Evolutionary conservation across 2,797 vertebrate species (phyloP).

Genomic region (Siniperca scherzeri): DNA sequence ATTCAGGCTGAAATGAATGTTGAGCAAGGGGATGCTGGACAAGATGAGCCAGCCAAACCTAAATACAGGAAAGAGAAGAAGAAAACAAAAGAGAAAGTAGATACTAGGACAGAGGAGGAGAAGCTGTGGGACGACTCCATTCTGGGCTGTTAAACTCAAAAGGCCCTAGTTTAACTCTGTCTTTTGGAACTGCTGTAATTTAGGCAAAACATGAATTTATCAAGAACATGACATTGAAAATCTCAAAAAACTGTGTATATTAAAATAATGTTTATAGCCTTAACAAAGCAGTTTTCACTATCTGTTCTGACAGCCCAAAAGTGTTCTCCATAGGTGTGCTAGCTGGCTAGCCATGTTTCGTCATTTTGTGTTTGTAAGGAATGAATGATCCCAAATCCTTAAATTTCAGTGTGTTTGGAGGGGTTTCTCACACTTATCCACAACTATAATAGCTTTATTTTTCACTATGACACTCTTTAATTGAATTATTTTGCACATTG

Average conservation of each 20-base stretch:
- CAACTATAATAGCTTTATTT: slow-evolving; percentile 36
- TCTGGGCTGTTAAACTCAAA: slow-evolving; percentile 82
- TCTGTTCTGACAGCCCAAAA: slow-evolving; percentile 13
- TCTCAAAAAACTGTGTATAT: background rate
- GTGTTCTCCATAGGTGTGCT: slow-evolving; percentile 36
- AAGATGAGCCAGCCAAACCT: slow-evolving; percentile 68
- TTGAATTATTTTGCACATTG: slow-evolving; percentile 25
- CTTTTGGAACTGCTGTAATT: slow-evolving; percentile 13
- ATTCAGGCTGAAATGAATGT: slow-evolving; percentile 61
- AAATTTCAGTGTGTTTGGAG: slow-evolving; percentile 10
- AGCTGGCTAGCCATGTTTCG: slow-evolving; percentile 62
- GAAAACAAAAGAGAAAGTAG: slow-evolving; percentile 76
- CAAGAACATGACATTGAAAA: slow-evolving; percentile 11
- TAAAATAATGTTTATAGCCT: slow-evolving; percentile 7
- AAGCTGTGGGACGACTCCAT: slow-evolving; percentile 93
- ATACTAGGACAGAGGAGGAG: slow-evolving; percentile 90
- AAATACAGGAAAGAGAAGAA: slow-evolving; percentile 87
- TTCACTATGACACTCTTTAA: slow-evolving; percentile 26
- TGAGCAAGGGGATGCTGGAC: slow-evolving; percentile 50
- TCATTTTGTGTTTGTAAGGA: slow-evolving; percentile 18
- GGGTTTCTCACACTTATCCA: background rate
- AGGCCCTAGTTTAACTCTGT: background rate
- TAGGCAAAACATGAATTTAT: background rate
- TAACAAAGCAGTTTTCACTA: slow-evolving; percentile 19
- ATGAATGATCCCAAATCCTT: background rate